A percentile compares a stretch with the other conserved stretches of the same genome.
phyloP scores from a whole-genome alignment of 1,140 invertebrate species.

The Maniola jurtina region DNA sequence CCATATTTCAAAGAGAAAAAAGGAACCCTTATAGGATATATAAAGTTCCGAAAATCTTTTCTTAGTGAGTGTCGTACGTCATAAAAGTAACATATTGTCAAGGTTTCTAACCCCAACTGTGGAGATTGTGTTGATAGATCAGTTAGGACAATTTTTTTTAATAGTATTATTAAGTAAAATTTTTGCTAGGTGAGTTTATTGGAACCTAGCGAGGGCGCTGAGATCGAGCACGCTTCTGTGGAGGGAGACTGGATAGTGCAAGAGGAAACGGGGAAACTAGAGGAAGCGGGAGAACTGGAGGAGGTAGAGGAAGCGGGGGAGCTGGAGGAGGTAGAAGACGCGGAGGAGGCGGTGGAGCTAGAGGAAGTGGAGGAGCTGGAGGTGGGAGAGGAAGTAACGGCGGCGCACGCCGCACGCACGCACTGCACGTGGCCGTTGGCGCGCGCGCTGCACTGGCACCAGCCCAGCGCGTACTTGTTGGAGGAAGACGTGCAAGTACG shows the following conservation, averaged over 20 bases:
- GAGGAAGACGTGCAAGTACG: constrained; percentile 47
- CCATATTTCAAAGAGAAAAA: no score
- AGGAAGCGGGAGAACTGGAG: background rate
- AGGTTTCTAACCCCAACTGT: no score
- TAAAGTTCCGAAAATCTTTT: no score
- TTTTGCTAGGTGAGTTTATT: constrained; percentile 30
- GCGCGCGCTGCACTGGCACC: constrained; percentile 23
- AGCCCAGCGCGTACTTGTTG: constrained; percentile 34
- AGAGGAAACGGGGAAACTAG: background rate
- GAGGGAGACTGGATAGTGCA: background rate
- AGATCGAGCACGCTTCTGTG: background rate
- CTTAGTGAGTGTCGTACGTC: no score
- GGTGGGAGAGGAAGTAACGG: background rate
- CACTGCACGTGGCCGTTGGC: constrained; percentile 66
- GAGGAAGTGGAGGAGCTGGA: constrained; percentile 4
- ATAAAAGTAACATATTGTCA: no score
- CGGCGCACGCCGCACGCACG: constrained; percentile 53
- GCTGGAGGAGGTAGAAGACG: no score
- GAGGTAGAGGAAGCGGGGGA: constrained; percentile 21
- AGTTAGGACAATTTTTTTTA: no score
- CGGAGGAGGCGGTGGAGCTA: background rate
- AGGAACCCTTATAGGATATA: no score
- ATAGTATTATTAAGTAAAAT: background rate
- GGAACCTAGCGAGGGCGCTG: constrained; percentile 8
- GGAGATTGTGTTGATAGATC: no score